These are phyloP conservation scores for Porites rus DNA, from an alignment of 92 coral and sea anemone species.

Conservation along the genomic window DNA sequence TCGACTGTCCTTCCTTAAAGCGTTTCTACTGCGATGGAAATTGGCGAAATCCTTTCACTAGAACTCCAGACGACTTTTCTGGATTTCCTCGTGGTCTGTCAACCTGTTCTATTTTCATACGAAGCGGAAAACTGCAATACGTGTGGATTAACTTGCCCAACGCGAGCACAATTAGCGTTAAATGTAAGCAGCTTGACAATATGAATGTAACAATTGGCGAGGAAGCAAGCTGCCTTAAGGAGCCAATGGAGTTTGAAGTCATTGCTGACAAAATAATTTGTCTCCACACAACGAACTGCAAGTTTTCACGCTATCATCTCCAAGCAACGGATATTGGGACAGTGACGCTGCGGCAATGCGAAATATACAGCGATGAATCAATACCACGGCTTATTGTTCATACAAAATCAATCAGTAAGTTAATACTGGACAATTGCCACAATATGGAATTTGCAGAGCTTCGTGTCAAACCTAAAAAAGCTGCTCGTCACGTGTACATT, in stretches of 20 bases:
- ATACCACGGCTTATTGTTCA: slow-evolving; percentile 32
- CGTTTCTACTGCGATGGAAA: slow-evolving; percentile 31
- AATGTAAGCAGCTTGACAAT: slow-evolving; percentile 38
- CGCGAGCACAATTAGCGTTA: slow-evolving; percentile 39
- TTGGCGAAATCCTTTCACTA: background rate
- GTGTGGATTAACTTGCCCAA: slow-evolving; percentile 42
- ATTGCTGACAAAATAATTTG: background rate
- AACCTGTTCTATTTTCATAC: slow-evolving; percentile 38
- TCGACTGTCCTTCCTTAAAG: slow-evolving; percentile 37
- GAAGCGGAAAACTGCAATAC: slow-evolving; percentile 28
- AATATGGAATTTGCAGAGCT: slow-evolving; percentile 41
- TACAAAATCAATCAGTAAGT: slow-evolving; percentile 22
- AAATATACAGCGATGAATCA: slow-evolving; percentile 19
- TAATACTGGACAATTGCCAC: slow-evolving; percentile 33
- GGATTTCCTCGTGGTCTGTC: slow-evolving; percentile 37
- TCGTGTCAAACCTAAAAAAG: slow-evolving; percentile 14
- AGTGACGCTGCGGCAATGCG: slow-evolving; percentile 18
- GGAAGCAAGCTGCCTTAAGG: slow-evolving; percentile 11
- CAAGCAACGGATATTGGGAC: slow-evolving; percentile 5
- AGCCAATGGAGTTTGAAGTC: slow-evolving; percentile 39
- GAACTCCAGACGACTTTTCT: background rate
- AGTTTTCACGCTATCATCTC: slow-evolving; percentile 37
- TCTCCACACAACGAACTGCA: slow-evolving; percentile 35
- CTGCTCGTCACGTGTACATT: slow-evolving; percentile 19
- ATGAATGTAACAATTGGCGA: slow-evolving; percentile 36